Evolutionary conservation across 2,113 vertebrate species (phyloP), one percentile per base, ranked within the genome.

Genomic region (Paratilapia polleni): DNA sequence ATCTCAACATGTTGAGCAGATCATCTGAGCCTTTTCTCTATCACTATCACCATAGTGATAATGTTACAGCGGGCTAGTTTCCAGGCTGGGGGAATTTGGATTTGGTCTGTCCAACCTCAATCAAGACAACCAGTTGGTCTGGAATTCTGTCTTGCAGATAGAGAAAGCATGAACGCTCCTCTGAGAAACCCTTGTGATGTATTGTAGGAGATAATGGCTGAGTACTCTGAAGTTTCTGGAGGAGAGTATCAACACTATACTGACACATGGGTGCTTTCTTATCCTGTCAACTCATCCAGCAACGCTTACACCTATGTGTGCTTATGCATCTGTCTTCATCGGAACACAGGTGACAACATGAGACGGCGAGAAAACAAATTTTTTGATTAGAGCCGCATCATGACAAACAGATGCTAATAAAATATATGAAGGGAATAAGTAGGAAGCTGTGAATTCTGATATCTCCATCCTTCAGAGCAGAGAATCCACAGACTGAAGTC

Each of bases 71-170:
- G 10, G 49, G 41, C 28, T 10, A 1, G 64, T 73, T n/a, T 54
- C 47, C 68, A 73, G 47, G 11, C 47, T 73, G 47, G 15, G 56
- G 64, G 84, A 89, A 91, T 89, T 70, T 73, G 58, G 66, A 61
- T n/a, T 76, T 1, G 1, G 22, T 64, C 89, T 81, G 80, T 63
- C 61, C 54, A 87, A 54, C 60, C 77, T 90, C 88, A 80, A 58
- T 61, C 24, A 36, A 63, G 31, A n/a, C 74, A 49, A 57, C 64
- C 77, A 82, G 83, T 80, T 83, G 77, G 77, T 80, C 26, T 82
- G 82, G 91, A 89, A 89, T 91, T 47, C 54, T 17, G 63, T 82
- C 81, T 84, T 82, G 63, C 43, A 38, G 88, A 93, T 91, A 85
- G 70, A 75, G 38, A 47, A 87, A 87, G 85, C 70, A 60, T 41